Conservation (phyloP, 2,888 invertebrate genomes). For the Andrena flavipes region DNA sequence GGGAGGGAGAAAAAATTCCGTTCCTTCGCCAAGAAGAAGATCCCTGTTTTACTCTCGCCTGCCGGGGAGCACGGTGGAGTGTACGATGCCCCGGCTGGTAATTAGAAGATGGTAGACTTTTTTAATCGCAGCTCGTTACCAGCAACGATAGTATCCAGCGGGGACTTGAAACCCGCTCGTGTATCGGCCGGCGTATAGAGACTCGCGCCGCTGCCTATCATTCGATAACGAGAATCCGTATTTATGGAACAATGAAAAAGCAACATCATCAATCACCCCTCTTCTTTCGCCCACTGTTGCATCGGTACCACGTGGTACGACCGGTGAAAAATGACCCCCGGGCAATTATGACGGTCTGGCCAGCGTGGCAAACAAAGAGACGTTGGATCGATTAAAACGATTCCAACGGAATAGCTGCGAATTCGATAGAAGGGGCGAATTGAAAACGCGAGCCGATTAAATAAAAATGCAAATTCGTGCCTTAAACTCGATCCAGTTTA, state of each 20-base stretch:
- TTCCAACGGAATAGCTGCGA: neutral
- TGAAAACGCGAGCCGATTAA: neutral
- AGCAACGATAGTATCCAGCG: conserved; percentile 45
- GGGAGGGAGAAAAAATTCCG: conserved; percentile 48
- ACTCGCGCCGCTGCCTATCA: conserved; percentile 58
- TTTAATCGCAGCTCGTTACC: conserved; percentile 58
- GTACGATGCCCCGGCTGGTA: conserved; percentile 36
- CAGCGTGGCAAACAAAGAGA: conserved; percentile 56
- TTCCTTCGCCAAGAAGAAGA: conserved; percentile 34
- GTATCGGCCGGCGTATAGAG: conserved; percentile 19
- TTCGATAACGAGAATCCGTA: conserved; percentile 76
- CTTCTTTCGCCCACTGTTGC: conserved; percentile 55
- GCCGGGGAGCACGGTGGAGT: too few species aligned
- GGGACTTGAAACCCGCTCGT: conserved; percentile 32
- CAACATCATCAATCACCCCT: conserved; percentile 73
- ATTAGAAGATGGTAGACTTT: conserved; percentile 53
- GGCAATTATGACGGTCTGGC: conserved; percentile 76
- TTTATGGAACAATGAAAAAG: conserved; percentile 72
- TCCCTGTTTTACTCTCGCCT: conserved; percentile 25
- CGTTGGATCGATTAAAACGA: conserved; percentile 50
- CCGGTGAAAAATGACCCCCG: conserved; percentile 78
- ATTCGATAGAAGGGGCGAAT: neutral
- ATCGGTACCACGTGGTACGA: conserved; percentile 63
- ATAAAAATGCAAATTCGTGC: conserved; percentile 1
- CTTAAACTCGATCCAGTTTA: neutral